A percentile compares a stretch with the other conserved stretches of the same genome.
Conservation (phyloP, 2,888 invertebrate genomes). For the Morpho deidamia region DNA sequence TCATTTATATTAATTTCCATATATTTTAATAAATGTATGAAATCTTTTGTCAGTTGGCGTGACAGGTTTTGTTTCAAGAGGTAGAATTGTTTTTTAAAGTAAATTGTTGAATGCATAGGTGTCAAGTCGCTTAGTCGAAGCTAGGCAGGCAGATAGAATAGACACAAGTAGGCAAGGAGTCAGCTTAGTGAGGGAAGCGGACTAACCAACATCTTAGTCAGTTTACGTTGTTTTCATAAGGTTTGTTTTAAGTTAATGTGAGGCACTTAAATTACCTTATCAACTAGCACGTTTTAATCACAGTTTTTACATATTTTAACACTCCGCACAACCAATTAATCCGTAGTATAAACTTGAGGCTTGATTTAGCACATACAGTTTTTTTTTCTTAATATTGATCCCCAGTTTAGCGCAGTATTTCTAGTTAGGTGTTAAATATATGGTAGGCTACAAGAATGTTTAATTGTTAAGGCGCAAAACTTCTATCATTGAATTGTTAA, state of each 20-base stretch:
- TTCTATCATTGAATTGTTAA: too few species aligned
- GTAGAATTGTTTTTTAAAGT: constrained; percentile 3
- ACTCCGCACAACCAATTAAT: neutral
- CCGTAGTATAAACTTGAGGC: neutral
- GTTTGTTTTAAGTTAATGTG: constrained; percentile 64
- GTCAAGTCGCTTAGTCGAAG: constrained; percentile 71
- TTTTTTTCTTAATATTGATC: neutral
- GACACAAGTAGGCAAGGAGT: constrained; percentile 59
- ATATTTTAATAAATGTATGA: too few species aligned
- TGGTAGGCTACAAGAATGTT: too few species aligned
- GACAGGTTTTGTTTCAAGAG: neutral
- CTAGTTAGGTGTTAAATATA: too few species aligned
- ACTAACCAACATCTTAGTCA: constrained; percentile 52
- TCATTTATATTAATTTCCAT: too few species aligned
- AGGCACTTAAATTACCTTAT: constrained; percentile 44
- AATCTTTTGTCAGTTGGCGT: too few species aligned
- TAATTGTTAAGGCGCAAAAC: too few species aligned
- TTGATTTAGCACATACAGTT: neutral
- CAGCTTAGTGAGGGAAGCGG: constrained; percentile 69
- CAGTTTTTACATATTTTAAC: constrained; percentile 59
- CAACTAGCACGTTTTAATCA: constrained; percentile 33
- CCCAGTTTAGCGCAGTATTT: too few species aligned
- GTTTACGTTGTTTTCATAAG: constrained; percentile 47
- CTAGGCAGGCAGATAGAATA: constrained; percentile 74
- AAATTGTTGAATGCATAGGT: constrained; percentile 72